Evolutionary conservation across 2,888 invertebrate species (phyloP), one percentile per base, ranked within the genome.

Genomic region (Isotomurus palustris): DNA sequence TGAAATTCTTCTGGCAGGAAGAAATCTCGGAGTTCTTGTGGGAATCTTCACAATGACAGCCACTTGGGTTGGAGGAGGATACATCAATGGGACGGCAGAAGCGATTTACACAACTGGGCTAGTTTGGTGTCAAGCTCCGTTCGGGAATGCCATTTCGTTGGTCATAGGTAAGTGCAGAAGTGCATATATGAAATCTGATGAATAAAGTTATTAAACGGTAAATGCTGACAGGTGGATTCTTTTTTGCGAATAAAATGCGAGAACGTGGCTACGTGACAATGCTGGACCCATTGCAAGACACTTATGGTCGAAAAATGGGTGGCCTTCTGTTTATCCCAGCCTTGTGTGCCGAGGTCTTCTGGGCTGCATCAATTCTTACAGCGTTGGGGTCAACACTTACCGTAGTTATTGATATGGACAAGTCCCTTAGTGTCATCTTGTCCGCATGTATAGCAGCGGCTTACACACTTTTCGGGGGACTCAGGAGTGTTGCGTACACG

Each of bases 41-140:
- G 97, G 97, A 47, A 92, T 96, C 72, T 97, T 99, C 74, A 99
- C 97, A 28, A 99, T 99, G 97, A 99, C 97, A 91, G 96, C 97
- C 45, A 99, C 97, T 17, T 99, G 99, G 97, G 97, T 99, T 52
- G 99, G 97, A 63, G 97, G 99, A 41, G 97, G 96, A 50, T 99
- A 97, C 80, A 99, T 99, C 76, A 99, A 99, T 76, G 97, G 97
- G 64, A 96, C 97, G 19, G 95, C 97, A 25, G 97, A 99, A 79
- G 91, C 90, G 45, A 91, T 97, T 72, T 96, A 91, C 79, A 91
- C 90, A 38, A 84, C 83, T 61, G 95, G 94, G 1, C 79, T 97
- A 73, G 85, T 95, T 41, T 96, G 95, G 93, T 96, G 96, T 77
- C 95, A 96, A 80, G 97, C 97, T 53, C 97, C 97, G n/a, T 91